These are phyloP conservation scores for Leucophenga montana DNA, from an alignment of 2,888 invertebrate species.

Conservation along the genomic window DNA sequence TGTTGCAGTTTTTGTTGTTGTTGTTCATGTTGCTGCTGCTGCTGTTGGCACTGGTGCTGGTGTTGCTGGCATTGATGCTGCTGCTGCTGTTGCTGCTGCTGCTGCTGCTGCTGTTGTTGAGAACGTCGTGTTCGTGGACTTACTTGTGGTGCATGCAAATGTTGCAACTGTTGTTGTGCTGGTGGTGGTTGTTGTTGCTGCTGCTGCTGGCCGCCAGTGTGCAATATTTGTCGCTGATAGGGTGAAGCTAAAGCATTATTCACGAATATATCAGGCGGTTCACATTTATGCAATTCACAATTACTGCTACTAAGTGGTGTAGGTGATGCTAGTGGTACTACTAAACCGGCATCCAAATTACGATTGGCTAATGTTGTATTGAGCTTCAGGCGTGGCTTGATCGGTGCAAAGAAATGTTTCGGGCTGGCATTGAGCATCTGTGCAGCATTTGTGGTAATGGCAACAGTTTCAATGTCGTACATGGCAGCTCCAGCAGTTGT, in stretches of 20 bases:
- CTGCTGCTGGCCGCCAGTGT: no score
- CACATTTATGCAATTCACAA: slow-evolving; percentile 45
- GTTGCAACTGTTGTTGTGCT: slow-evolving; percentile 36
- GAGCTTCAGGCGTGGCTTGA: slow-evolving; percentile 69
- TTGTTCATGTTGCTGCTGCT: slow-evolving; percentile 43
- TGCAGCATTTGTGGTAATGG: slow-evolving; percentile 64
- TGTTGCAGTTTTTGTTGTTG: slow-evolving; percentile 35
- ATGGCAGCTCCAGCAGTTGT: slow-evolving; percentile 5
- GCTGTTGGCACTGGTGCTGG: slow-evolving; percentile 48
- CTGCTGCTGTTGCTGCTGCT: slow-evolving; percentile 25
- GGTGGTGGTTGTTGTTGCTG: slow-evolving; percentile 22
- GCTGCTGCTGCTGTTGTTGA: slow-evolving; percentile 38
- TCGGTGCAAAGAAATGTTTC: slow-evolving; percentile 74
- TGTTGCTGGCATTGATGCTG: slow-evolving; percentile 53
- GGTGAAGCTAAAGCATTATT: slow-evolving; percentile 69
- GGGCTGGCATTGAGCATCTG: slow-evolving; percentile 63
- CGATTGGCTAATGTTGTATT: slow-evolving; percentile 67
- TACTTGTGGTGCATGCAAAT: slow-evolving; percentile 59
- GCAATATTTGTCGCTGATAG: slow-evolving; percentile 56
- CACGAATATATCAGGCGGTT: slow-evolving; percentile 71
- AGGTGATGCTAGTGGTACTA: slow-evolving; percentile 22
- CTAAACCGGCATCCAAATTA: slow-evolving; percentile 29
- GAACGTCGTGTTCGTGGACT: slow-evolving; percentile 56
- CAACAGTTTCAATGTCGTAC: slow-evolving; percentile 57
- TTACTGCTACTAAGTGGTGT: slow-evolving; percentile 49